phyloP scores from a whole-genome alignment of 2,888 invertebrate genomes.

The Xestobium rufovillosum region DNA sequence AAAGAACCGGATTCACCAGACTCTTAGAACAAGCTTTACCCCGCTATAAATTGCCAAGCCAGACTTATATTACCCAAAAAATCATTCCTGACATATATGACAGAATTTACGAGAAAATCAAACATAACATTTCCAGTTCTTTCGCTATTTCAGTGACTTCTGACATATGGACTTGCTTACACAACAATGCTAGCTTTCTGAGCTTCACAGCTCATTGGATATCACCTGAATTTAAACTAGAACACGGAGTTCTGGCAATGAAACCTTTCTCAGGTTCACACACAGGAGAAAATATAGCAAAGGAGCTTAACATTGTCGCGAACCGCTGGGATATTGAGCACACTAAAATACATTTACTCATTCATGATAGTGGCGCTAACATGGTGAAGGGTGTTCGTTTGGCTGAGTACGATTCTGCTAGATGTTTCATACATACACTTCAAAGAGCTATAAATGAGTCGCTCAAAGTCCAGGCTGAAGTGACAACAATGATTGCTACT shows the following conservation, averaged over 20 bases:
- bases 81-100: constrained; percentile 1
- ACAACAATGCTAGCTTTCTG: too few species aligned
- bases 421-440: constrained; percentile 24
- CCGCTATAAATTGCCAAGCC: background rate
- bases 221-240: constrained; percentile 16
- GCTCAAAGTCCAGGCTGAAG: too few species aligned
- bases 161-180: too few species aligned
- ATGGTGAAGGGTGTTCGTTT: constrained; percentile 19
- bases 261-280: constrained; percentile 23
- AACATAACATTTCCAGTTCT: background rate
- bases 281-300: constrained; percentile 28
- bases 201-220: constrained; percentile 23
- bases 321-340: constrained; percentile 27
- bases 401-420: constrained; percentile 19
- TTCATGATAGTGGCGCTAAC: constrained; percentile 21
- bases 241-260: constrained; percentile 26
- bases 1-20: constrained; percentile 25
- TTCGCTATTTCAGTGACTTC: constrained; percentile 1
- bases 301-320: too few species aligned
- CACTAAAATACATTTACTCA: constrained; percentile 28
- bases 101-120: background rate
- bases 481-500: too few species aligned
- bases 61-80: background rate
- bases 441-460: constrained; percentile 21
- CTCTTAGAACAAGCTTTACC: constrained; percentile 7